Conservation (phyloP, 2,797 vertebrate genomes). For the Sandelia bainsii region DNA sequence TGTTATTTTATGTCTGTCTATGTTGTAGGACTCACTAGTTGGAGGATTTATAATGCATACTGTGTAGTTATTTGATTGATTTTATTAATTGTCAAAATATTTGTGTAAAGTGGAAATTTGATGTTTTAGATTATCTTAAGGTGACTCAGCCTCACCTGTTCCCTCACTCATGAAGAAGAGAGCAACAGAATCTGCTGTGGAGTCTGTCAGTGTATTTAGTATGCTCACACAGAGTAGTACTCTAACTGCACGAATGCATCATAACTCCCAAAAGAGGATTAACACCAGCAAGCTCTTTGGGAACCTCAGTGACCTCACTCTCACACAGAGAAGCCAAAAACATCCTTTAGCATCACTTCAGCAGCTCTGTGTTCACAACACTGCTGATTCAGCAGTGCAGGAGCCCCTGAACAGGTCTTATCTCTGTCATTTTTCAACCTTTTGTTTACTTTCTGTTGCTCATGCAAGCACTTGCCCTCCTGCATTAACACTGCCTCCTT, state of each 20-base stretch:
- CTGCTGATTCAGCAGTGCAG: conserved; percentile 60
- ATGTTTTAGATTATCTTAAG: background rate
- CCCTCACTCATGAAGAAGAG: conserved; percentile 27
- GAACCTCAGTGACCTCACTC: conserved; percentile 77
- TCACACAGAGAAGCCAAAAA: conserved; percentile 63
- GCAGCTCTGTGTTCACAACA: conserved; percentile 34
- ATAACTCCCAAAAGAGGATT: conserved; percentile 85
- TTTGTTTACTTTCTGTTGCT: conserved; percentile 33
- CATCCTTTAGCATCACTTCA: conserved; percentile 67
- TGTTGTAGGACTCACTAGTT: background rate
- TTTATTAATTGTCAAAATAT: background rate
- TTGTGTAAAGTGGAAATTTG: background rate
- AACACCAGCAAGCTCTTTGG: conserved; percentile 74
- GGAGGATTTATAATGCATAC: background rate
- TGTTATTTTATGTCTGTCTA: background rate
- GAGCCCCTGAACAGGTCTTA: conserved; percentile 8
- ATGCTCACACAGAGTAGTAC: conserved; percentile 63
- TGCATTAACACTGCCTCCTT: conserved; percentile 30
- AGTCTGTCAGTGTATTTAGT: conserved; percentile 23
- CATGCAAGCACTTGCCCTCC: conserved; percentile 6
- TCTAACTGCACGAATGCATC: conserved; percentile 74
- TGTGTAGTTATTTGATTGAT: background rate
- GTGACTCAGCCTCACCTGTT: background rate
- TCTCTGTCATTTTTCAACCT: conserved; percentile 40
- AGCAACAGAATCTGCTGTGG: background rate